Conservation (phyloP, 2,113 vertebrate genomes). For the Triplophysa rosa region DNA sequence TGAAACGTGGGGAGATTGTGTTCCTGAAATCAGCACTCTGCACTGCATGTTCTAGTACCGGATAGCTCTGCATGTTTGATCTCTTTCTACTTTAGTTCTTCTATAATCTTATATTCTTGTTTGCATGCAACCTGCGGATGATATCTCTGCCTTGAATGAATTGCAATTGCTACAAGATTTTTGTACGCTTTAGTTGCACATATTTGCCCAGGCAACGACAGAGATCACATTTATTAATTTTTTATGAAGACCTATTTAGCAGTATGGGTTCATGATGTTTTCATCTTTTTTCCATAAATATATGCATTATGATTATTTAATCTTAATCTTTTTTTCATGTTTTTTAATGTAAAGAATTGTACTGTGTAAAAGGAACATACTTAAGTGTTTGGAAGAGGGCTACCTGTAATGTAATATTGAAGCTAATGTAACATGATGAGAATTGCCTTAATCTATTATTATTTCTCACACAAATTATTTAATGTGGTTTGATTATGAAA, state of each 20-base stretch:
- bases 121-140: background rate
- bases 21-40: background rate
- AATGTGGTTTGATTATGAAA: background rate
- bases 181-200: background rate
- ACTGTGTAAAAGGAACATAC: background rate
- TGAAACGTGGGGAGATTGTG: background rate
- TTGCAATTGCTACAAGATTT: background rate
- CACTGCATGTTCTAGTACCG: background rate
- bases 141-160: slow-evolving; percentile 7
- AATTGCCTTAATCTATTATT: background rate
- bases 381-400: background rate
- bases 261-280: background rate
- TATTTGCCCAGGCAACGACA: background rate
- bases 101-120: slow-evolving; percentile 25
- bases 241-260: background rate
- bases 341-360: background rate
- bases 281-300: background rate
- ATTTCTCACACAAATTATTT: slow-evolving; percentile 10
- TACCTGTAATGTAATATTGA: background rate
- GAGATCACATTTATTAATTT: background rate
- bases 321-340: no score
- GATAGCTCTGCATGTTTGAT: slow-evolving; percentile 7
- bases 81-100: background rate
- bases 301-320: background rate
- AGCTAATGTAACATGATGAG: slow-evolving; percentile 2